Evolutionary conservation across 2,888 invertebrate genomes (phyloP), one percentile per base, ranked within the genome.

Genomic region (Polymixis lichenea): DNA sequence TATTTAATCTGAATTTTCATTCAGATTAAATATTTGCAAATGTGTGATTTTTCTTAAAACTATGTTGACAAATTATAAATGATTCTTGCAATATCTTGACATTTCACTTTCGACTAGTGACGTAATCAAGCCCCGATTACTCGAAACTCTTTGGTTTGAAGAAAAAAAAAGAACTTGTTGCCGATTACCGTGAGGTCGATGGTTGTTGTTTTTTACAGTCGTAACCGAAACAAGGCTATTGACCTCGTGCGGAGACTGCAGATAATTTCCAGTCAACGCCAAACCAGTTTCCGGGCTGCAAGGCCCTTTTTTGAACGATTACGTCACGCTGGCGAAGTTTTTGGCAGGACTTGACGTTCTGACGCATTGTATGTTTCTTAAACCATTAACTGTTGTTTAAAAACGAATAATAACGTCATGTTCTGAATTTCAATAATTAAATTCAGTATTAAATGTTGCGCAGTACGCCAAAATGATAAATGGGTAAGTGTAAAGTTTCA

Each of bases 201-300:
- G 58, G 25, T 84, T 82, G 73, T 62, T 79, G 70, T 84, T 85
- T 84, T 84, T 86, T 80, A 74, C 85, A 67, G 56, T 73, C 69
- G 78, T 64, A 68, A 67, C 38, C 74, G 74, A 81, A 86, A 71
- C 64, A 58, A 72, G 85, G 87, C 78, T 58, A 72, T 73, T 84
- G 81, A 87, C 81, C 87, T 87, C 78, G 81, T 64, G 72, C 64
- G 58, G 64, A 62, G 70, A 75, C 69, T 85, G 73, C 84, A 77
- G 11, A 58, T 69, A 62, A 84, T 74, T 86, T 43, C 58, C 56
- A 56, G 71, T 46, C 84, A 75, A 73, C 78, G 65, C 25, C 56
- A 19, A 71, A 84, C 87, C 9, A 49, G 84, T 84, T 77, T 69
- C 77, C 77, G 32, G 64, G 49, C 19, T 38, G 28, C 58, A 74